Evolutionary conservation across 2,797 vertebrate genomes (phyloP), one percentile per base, ranked within the genome.

Genomic region (Molossus alvarezi): DNA sequence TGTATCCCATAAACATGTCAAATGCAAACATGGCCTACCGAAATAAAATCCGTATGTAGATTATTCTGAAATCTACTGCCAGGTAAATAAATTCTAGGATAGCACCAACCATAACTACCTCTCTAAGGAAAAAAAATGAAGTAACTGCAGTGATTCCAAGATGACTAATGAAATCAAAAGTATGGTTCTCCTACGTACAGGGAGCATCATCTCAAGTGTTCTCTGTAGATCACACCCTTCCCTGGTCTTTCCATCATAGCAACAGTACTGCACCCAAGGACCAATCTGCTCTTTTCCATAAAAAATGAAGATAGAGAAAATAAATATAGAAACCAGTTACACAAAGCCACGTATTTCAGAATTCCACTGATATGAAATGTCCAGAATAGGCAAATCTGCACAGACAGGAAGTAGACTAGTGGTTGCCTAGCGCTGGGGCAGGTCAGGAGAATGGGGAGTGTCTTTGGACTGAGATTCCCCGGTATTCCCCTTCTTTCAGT

Each of bases 231-330:
- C 20, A 71, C 1, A 4, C 17, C 64, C 2, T 57, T 29, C 48
- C 60, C 21, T n/a, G 55, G 17, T n/a, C 57, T 90, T 60, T 37
- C 41, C 29, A 45, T 55, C 21, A 51, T 0, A 90, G 20, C 41
- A 73, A n/a, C 0, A 18, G 17, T 77, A 29, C 51, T 29, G 41
- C 77, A 33, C 0, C 17, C 62, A 77, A 88, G 33, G 65, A 80
- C 15, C 51, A 72, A 33, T 45, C 53, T 55, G 17, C 18, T 12
- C 17, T 41, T 41, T 81, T 53, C 41, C 60, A 87, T 1, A 90
- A 41, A 81, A 93, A 87, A 94, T 55, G 77, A 87, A 90, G 7
- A 23, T 45, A 62, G 87, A 53, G 62, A 55, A n/a, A 82, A 23
- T 41, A 45, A 65, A 21, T 7, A 86, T 67, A 73, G 57, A 80